Percentiles rank a stretch among this genome's conserved stretches.
Conservation (phyloP, 1,140 invertebrate species). For the Piezodorus guildinii region DNA sequence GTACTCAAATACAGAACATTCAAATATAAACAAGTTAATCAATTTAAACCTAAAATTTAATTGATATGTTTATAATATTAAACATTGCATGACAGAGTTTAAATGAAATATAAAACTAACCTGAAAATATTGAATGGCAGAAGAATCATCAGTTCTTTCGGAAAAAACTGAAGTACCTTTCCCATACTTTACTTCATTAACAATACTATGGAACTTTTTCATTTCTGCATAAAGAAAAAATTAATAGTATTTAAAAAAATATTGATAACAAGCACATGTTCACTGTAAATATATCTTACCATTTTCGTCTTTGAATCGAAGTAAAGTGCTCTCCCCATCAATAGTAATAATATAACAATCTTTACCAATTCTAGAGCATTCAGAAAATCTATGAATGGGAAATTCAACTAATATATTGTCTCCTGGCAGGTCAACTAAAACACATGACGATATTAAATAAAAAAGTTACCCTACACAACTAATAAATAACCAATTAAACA, state of each 20-base stretch:
- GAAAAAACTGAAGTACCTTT: conserved; percentile 78
- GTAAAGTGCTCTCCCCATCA: conserved; percentile 31
- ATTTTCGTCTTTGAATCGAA: conserved; percentile 29
- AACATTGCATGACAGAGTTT: no score
- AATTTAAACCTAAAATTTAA: no score
- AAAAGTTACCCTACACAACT: no score
- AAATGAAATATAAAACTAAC: conserved; percentile 31
- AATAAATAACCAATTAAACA: no score
- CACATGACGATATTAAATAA: not conserved
- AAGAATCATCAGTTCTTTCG: conserved; percentile 93
- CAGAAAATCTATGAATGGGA: conserved; percentile 32
- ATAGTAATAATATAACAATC: conserved; percentile 32
- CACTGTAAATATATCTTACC: conserved; percentile 23
- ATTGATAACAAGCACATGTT: not conserved
- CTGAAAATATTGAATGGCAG: conserved; percentile 94
- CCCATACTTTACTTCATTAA: conserved; percentile 64
- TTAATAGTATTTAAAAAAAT: not conserved
- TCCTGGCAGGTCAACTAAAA: conserved; percentile 19
- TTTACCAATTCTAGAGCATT: conserved; percentile 32
- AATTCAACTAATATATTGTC: conserved; percentile 29
- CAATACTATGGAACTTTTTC: conserved; percentile 61
- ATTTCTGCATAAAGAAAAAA: conserved; percentile 43
- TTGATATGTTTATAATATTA: no score
- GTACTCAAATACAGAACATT: no score
- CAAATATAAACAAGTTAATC: no score